phyloP scores from a whole-genome alignment of 2,797 vertebrate species.

The Pangasius djambal region DNA sequence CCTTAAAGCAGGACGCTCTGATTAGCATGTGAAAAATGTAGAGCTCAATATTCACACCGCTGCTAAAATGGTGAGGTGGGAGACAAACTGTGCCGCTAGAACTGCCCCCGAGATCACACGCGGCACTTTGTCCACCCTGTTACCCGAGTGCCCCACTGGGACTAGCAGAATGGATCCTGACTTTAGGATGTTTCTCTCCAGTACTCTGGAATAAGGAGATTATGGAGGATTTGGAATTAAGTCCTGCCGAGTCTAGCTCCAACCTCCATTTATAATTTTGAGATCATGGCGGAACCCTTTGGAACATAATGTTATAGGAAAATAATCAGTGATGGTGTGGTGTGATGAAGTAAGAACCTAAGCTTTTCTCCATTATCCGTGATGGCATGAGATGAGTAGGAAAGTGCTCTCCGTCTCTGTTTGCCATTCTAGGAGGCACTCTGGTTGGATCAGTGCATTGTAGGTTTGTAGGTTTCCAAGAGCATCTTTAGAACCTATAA shows the following conservation, averaged over 20 bases:
- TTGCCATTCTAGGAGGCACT: not conserved
- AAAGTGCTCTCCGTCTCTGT: not conserved
- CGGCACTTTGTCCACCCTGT: not conserved
- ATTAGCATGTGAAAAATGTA: conserved; percentile 71
- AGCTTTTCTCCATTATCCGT: not conserved
- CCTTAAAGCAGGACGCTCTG: conserved; percentile 68
- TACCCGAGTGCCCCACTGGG: not conserved
- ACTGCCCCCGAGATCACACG: not conserved
- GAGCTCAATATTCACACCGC: conserved; percentile 63
- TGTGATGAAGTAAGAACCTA: not conserved
- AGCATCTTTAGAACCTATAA: not conserved
- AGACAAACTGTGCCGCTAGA: conserved; percentile 22
- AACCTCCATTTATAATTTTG: not conserved
- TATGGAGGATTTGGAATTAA: not conserved
- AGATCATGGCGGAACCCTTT: not conserved
- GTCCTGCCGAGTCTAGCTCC: not conserved
- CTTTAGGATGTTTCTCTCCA: not conserved
- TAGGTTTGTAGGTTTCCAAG: not conserved
- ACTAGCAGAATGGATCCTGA: not conserved
- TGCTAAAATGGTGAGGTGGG: conserved; percentile 39
- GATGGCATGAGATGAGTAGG: not conserved
- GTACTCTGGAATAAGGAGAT: not conserved
- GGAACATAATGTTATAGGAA: not conserved
- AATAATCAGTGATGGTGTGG: not conserved
- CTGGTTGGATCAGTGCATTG: not conserved